Conservation (phyloP, 2,113 vertebrate species). For the Thoracochromis brauschi region DNA sequence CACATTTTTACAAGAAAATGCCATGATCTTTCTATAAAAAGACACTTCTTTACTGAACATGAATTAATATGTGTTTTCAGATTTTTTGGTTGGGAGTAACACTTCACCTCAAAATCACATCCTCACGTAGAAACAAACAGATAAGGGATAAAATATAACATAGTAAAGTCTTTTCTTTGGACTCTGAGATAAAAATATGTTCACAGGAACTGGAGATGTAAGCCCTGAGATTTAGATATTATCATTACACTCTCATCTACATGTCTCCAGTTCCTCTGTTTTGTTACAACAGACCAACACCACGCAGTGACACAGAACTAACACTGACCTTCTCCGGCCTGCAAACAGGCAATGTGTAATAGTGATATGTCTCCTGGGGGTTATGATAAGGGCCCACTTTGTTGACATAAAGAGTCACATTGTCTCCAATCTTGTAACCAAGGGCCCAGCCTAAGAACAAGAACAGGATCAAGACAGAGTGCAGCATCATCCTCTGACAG, state of each 20-base stretch:
- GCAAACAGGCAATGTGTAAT: slow-evolving; percentile 87
- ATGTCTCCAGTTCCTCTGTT: neutral
- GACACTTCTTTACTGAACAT: neutral
- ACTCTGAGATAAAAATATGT: neutral
- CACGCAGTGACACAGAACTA: neutral
- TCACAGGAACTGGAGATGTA: neutral
- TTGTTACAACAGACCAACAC: neutral
- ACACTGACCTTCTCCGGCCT: slow-evolving; percentile 78
- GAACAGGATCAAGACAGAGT: slow-evolving; percentile 62
- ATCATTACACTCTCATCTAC: neutral
- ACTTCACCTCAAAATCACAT: neutral
- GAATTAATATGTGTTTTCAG: fast-evolving
- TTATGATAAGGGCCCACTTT: slow-evolving; percentile 94
- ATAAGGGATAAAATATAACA: neutral
- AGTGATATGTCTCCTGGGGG: slow-evolving; percentile 92
- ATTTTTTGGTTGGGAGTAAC: neutral
- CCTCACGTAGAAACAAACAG: neutral
- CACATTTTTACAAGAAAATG: neutral
- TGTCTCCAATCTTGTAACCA: slow-evolving; percentile 76
- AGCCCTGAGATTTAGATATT: neutral
- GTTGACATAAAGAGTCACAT: slow-evolving; percentile 85
- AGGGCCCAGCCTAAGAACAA: slow-evolving; percentile 58
- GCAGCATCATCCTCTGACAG: slow-evolving; percentile 33
- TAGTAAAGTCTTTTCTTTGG: neutral
- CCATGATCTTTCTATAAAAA: neutral